These are phyloP conservation scores for Eubasilissa splendida DNA, from an alignment of 2,888 invertebrate genomes.

Conservation along the genomic window DNA sequence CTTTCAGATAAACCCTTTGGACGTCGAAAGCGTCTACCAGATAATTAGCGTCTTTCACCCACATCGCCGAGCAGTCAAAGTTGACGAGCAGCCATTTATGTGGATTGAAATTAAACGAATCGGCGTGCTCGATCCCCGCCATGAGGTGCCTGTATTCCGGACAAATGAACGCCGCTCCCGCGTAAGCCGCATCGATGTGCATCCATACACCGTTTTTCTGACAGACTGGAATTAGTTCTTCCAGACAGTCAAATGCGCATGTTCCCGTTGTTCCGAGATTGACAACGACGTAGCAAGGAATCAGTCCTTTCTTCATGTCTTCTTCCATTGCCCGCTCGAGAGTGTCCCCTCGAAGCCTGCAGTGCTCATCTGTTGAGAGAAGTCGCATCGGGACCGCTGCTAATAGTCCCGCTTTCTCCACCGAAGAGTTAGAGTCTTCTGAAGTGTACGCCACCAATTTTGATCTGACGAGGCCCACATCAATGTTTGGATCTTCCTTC, in stretches of 20 bases:
- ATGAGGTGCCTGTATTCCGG: slow-evolving; percentile 90
- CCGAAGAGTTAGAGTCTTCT: slow-evolving; percentile 91
- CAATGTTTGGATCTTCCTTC: slow-evolving; percentile 73
- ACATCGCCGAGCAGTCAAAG: slow-evolving; percentile 96
- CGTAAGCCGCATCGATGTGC: slow-evolving; percentile 97
- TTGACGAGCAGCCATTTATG: slow-evolving; percentile 97
- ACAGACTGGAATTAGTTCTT: slow-evolving; percentile 89
- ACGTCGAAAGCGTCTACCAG: slow-evolving; percentile 91
- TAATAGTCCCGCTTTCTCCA: slow-evolving; percentile 88
- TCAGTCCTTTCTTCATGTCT: slow-evolving; percentile 83
- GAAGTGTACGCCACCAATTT: slow-evolving; percentile 88
- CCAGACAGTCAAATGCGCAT: slow-evolving; percentile 89
- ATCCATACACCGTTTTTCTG: slow-evolving; percentile 85
- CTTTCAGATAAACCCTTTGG: slow-evolving; percentile 89
- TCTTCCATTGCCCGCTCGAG: slow-evolving; percentile 81
- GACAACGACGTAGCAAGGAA: slow-evolving; percentile 90
- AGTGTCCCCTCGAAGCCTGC: slow-evolving; percentile 78
- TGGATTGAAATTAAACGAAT: slow-evolving; percentile 94
- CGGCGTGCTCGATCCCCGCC: slow-evolving; percentile 84
- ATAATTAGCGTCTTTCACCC: slow-evolving; percentile 86
- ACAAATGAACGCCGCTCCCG: slow-evolving; percentile 91
- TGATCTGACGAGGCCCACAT: slow-evolving; percentile 76
- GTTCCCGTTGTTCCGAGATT: slow-evolving; percentile 92
- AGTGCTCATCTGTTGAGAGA: slow-evolving; percentile 78
- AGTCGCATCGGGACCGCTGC: slow-evolving; percentile 85